Evolutionary conservation across 1,140 invertebrate genomes (phyloP).

Genomic region (Uloborus diversus): DNA sequence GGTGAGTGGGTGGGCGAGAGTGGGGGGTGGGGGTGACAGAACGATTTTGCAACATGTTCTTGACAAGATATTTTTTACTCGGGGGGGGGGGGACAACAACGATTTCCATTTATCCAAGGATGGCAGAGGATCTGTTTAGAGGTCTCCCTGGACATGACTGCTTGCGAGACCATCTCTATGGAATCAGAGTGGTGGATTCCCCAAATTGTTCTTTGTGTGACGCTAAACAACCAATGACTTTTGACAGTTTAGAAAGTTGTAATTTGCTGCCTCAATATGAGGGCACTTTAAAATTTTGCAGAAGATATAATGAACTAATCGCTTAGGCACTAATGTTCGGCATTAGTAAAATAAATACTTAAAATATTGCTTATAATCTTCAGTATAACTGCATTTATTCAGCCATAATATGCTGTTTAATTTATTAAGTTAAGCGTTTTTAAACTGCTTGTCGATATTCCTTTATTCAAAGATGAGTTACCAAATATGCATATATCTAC

Average conservation of each 20-base stretch:
- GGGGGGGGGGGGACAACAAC: background rate
- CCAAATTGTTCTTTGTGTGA: background rate
- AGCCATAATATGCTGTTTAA: too few species aligned
- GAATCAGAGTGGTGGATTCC: background rate
- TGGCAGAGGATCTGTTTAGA: background rate
- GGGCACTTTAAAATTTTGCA: background rate
- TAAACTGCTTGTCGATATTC: too few species aligned
- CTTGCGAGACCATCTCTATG: background rate
- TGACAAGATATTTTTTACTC: too few species aligned
- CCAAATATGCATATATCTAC: too few species aligned
- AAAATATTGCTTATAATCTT: too few species aligned
- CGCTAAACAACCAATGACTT: background rate
- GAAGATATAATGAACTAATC: background rate
- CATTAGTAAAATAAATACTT: background rate
- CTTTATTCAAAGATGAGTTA: too few species aligned
- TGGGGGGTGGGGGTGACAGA: too few species aligned
- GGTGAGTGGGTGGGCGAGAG: too few species aligned
- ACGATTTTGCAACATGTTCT: too few species aligned
- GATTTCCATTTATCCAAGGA: background rate
- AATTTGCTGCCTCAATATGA: background rate
- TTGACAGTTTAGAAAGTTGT: background rate
- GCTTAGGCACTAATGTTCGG: background rate
- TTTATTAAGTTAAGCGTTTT: too few species aligned
- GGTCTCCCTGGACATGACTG: background rate
- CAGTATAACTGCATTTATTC: too few species aligned